Conservation (phyloP, 2,888 invertebrate genomes). For the Drosophila anomalata region DNA sequence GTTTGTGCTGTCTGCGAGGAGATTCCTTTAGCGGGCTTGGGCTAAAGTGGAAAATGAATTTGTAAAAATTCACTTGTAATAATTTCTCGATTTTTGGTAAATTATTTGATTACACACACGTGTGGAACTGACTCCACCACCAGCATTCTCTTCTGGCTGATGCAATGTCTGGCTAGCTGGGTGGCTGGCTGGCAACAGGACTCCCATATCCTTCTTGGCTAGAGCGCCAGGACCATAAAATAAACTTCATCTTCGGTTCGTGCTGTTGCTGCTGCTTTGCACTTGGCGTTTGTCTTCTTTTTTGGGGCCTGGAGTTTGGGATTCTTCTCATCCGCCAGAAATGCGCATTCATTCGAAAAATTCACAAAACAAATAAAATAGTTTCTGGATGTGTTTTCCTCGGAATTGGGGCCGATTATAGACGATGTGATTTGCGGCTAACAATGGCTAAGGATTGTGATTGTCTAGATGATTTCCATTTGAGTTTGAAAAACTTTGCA, state of each 20-base stretch:
- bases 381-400: slow-evolving; percentile 36
- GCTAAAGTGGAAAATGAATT: slow-evolving; percentile 70
- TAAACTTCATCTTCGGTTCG: slow-evolving; percentile 77
- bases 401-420: slow-evolving; percentile 3
- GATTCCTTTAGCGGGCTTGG: slow-evolving; percentile 38
- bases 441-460: slow-evolving; percentile 12
- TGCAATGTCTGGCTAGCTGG: slow-evolving; percentile 39
- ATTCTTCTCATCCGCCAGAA: slow-evolving; percentile 31
- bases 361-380: slow-evolving; percentile 78
- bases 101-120: slow-evolving; percentile 83
- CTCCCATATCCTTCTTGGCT: slow-evolving; percentile 31
- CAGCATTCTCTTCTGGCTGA: slow-evolving; percentile 27
- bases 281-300: slow-evolving; percentile 27
- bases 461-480: slow-evolving; percentile 6
- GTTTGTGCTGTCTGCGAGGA: background rate
- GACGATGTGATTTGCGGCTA: slow-evolving; percentile 24
- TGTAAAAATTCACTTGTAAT: slow-evolving; percentile 76
- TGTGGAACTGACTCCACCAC: slow-evolving; percentile 54
- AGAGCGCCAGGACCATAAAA: slow-evolving; percentile 66
- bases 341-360: slow-evolving; percentile 68
- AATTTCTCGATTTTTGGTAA: slow-evolving; percentile 81
- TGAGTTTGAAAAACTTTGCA: background rate
- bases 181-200: slow-evolving; percentile 25
- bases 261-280: slow-evolving; percentile 29
- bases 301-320: slow-evolving; percentile 4